These are phyloP conservation scores for Scaptomyza montana DNA, from an alignment of 1,140 invertebrate species.

Conservation along the genomic window DNA sequence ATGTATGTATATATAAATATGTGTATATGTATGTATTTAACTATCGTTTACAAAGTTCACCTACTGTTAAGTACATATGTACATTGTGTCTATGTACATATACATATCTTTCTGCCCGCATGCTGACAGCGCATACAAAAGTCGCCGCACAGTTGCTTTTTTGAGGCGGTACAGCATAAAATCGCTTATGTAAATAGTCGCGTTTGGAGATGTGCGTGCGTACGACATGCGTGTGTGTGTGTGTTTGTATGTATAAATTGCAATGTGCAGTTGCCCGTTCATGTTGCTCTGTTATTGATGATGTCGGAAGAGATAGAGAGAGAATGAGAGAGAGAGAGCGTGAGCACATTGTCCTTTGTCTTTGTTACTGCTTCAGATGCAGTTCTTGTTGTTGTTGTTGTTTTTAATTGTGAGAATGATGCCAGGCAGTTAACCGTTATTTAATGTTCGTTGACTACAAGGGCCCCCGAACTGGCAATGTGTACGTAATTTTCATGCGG, in stretches of 20 bases:
- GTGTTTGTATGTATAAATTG: constrained; percentile 20
- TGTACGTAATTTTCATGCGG: constrained; percentile 72
- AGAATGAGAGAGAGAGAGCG: background rate
- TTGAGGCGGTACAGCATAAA: constrained; percentile 67
- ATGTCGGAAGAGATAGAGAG: constrained; percentile 52
- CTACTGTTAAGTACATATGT: no score
- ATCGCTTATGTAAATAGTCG: constrained; percentile 75
- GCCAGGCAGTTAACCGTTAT: constrained; percentile 70
- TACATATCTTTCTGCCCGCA: constrained; percentile 2
- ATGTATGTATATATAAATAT: no score
- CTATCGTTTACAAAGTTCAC: background rate
- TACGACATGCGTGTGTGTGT: constrained; percentile 20
- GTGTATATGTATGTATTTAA: background rate
- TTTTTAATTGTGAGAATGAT: constrained; percentile 54
- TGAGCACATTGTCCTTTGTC: constrained; percentile 27
- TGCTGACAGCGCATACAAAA: constrained; percentile 24
- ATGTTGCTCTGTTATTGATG: constrained; percentile 74
- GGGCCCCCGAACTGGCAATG: constrained; percentile 37
- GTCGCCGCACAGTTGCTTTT: constrained; percentile 3
- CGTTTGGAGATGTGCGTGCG: constrained; percentile 7
- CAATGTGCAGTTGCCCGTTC: constrained; percentile 34
- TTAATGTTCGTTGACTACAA: constrained; percentile 58
- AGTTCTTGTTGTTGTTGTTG: constrained; percentile 15
- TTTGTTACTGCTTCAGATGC: constrained; percentile 5
- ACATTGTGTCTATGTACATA: no score